Evolutionary conservation across 2,113 vertebrate species (phyloP).

Genomic region (Vombatus ursinus): DNA sequence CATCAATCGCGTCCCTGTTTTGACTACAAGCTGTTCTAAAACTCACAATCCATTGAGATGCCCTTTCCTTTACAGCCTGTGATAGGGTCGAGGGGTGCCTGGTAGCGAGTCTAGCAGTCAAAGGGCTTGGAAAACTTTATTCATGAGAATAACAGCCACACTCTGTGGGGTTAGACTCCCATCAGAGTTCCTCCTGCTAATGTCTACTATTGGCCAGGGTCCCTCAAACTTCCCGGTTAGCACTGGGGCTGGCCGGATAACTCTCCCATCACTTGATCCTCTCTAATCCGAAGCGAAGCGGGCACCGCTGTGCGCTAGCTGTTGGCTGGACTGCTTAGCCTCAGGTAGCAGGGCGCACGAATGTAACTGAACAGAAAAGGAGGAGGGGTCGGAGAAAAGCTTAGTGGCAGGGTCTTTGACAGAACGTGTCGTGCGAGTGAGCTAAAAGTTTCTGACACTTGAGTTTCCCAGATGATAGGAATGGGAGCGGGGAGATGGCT

Average conservation of each 20-base stretch:
- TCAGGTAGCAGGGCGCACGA: neutral
- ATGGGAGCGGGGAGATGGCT: conserved; percentile 17
- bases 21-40: neutral
- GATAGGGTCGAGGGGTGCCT: neutral
- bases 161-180: conserved; percentile 40
- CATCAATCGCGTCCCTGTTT: neutral
- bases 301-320: neutral
- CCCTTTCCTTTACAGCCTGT: neutral
- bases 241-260: conserved; percentile 53
- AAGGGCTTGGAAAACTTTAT: neutral
- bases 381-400: neutral
- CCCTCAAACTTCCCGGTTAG: conserved; percentile 69
- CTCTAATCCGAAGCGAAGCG: conserved; percentile 32
- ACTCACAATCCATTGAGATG: neutral
- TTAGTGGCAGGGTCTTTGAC: neutral
- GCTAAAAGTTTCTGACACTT: conserved; percentile 68
- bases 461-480: conserved; percentile 58
- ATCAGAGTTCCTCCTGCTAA: conserved; percentile 70
- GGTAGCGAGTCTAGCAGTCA: neutral
- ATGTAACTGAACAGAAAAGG: neutral
- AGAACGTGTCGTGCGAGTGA: conserved; percentile 24
- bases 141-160: conserved; percentile 31
- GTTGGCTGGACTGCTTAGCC: neutral
- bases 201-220: conserved; percentile 75
- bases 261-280: conserved; percentile 28